phyloP scores from a whole-genome alignment of 2,797 vertebrate species.

The Characodon lateralis region DNA sequence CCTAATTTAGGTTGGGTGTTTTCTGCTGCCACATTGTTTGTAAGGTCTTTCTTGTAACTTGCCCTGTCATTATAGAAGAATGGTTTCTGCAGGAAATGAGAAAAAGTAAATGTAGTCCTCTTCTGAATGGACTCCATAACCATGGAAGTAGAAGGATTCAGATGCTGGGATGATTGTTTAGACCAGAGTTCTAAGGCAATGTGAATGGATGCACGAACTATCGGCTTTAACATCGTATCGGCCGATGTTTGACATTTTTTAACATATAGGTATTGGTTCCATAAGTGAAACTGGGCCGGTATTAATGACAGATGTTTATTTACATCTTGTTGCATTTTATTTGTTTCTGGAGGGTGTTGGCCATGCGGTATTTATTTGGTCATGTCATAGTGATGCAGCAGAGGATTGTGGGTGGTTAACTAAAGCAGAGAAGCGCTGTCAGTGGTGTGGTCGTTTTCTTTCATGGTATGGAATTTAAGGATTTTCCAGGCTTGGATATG shows the following conservation, averaged over 20 bases:
- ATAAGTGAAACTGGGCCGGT: neutral
- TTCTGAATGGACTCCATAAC: constrained; percentile 41
- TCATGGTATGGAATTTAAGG: too few relatives aligned
- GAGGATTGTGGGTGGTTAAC: neutral
- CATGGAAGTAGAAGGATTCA: constrained; percentile 37
- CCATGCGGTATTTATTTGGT: neutral
- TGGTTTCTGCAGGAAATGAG: constrained; percentile 52
- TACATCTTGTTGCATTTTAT: neutral
- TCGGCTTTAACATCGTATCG: neutral
- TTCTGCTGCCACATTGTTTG: constrained; percentile 50
- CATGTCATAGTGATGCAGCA: neutral
- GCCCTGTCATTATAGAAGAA: constrained; percentile 73
- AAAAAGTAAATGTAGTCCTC: constrained; percentile 3
- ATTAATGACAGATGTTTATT: neutral
- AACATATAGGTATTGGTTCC: neutral
- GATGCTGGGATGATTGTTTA: constrained; percentile 13
- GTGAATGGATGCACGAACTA: neutral
- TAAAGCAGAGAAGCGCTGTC: neutral
- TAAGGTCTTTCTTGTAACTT: constrained; percentile 45
- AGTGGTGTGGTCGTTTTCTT: neutral
- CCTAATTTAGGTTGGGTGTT: constrained; percentile 57
- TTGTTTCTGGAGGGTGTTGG: neutral
- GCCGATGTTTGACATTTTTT: neutral
- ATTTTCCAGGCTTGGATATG: too few relatives aligned
- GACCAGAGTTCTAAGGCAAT: neutral